Evolutionary conservation across 2,113 vertebrate genomes (phyloP).

Genomic region (Motacilla alba): DNA sequence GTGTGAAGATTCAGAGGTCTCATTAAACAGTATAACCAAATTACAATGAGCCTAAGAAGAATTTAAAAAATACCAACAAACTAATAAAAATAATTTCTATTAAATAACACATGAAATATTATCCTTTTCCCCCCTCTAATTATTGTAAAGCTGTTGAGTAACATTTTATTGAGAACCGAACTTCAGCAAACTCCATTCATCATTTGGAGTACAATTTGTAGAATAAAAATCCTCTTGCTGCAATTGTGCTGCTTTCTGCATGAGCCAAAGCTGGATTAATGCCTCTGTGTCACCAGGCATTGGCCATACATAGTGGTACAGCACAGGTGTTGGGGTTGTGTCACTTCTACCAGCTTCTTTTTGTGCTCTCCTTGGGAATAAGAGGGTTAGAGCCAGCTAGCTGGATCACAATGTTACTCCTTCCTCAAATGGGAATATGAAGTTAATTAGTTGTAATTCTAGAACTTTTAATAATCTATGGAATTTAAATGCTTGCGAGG

Average conservation of each 20-base stretch:
- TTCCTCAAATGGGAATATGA: neutral
- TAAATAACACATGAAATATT: neutral
- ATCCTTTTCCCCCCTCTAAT: fast-evolving
- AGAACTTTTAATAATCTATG: neutral
- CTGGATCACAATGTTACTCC: neutral
- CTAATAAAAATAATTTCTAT: neutral
- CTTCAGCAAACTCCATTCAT: fast-evolving
- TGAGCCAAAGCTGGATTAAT: neutral
- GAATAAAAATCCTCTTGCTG: neutral
- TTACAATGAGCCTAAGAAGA: neutral
- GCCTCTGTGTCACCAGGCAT: neutral
- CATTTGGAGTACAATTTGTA: neutral
- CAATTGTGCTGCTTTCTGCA: neutral
- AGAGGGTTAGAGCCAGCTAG: neutral
- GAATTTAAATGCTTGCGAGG: neutral
- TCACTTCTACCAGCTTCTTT: fast-evolving
- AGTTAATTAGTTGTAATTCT: neutral
- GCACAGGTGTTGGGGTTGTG: fast-evolving
- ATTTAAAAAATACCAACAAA: neutral
- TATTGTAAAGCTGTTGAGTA: neutral
- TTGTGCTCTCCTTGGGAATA: neutral
- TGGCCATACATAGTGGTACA: neutral
- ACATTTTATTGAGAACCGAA: neutral
- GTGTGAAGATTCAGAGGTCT: neutral
- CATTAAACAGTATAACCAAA: neutral